phyloP scores from a whole-genome alignment of 2,888 invertebrate genomes.

The Carcina quercana region DNA sequence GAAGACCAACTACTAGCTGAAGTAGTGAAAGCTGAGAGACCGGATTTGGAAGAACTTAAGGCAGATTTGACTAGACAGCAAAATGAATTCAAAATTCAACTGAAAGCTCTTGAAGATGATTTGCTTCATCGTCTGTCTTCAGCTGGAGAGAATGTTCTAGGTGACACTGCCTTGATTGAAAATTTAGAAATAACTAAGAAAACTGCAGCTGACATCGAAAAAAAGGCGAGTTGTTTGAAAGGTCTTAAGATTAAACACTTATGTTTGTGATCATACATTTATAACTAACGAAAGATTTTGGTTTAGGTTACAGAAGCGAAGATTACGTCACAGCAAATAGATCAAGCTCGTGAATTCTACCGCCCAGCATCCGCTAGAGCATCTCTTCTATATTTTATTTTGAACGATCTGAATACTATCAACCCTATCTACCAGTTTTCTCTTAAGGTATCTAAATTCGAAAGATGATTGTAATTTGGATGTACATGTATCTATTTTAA shows the following conservation, averaged over 20 bases:
- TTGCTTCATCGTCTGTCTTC: conserved; percentile 91
- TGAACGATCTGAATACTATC: conserved; percentile 96
- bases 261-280: background rate
- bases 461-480: too few species aligned
- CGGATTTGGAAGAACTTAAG: conserved; percentile 95
- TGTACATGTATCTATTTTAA: too few species aligned
- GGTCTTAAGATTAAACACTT: background rate
- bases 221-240: conserved; percentile 73
- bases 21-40: conserved; percentile 97
- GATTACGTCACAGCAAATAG: conserved; percentile 93
- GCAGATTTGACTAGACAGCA: conserved; percentile 96
- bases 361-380: conserved; percentile 94
- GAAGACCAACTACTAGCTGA: conserved; percentile 97
- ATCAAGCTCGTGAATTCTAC: conserved; percentile 92
- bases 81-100: conserved; percentile 96
- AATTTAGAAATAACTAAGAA: conserved; percentile 97
- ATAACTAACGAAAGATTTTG: background rate
- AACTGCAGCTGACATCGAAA: conserved; percentile 96
- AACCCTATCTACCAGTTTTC: conserved; percentile 99
- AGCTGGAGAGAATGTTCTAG: conserved; percentile 94
- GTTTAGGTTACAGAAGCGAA: conserved; percentile 88
- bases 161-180: conserved; percentile 95
- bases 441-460: too few species aligned
- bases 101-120: conserved; percentile 95
- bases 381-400: conserved; percentile 94